Conservation (phyloP, 2,113 vertebrate species). For the Eretmodus cyanostictus region DNA sequence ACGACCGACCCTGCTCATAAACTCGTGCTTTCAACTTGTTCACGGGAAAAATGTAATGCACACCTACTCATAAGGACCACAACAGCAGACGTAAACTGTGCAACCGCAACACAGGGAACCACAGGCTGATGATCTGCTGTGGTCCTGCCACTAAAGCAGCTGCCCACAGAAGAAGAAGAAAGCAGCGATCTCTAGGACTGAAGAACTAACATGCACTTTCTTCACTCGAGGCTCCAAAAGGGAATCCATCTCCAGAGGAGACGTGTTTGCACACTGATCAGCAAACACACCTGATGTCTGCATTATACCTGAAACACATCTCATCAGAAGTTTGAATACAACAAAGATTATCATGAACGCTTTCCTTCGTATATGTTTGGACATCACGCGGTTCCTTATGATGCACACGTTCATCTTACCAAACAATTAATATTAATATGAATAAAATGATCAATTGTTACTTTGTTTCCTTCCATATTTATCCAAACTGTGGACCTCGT, state of each 20-base stretch:
- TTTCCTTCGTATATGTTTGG: not conserved
- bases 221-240: not conserved
- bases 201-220: rapidly evolving
- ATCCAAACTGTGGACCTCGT: not conserved
- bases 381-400: not conserved
- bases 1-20: not conserved
- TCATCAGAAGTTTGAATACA: not conserved
- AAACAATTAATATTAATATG: not conserved
- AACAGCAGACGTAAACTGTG: not conserved
- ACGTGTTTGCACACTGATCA: not conserved
- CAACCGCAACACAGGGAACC: not conserved
- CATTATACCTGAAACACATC: not conserved
- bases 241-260: not conserved
- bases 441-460: not conserved
- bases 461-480: not conserved
- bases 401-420: not conserved
- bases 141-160: not conserved
- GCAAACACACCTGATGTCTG: not conserved
- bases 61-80: not conserved
- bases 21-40: not conserved
- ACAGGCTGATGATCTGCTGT: not conserved
- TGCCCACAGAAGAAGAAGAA: not conserved
- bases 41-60: not conserved
- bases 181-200: not conserved
- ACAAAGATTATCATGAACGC: rapidly evolving